phyloP scores from a whole-genome alignment of 2,888 invertebrate genomes.

The Drosophila acutilabella region DNA sequence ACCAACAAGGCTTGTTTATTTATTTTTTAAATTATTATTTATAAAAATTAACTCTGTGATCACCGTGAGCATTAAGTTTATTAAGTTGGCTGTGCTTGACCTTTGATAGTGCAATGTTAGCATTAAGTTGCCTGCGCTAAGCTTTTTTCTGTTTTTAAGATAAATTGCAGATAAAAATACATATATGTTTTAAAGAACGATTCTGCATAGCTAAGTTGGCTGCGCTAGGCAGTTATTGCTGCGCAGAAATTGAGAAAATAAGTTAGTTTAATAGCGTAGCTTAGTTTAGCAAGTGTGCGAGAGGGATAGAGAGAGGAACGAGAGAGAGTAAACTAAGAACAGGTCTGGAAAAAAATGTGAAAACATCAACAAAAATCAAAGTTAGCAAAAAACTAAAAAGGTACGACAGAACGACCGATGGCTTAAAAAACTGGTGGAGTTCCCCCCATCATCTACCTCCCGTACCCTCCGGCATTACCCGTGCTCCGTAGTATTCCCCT shows the following conservation, averaged over 20 bases:
- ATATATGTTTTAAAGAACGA: too few relatives aligned
- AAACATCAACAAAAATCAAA: constrained; percentile 28
- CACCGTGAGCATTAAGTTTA: neutral
- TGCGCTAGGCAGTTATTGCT: neutral
- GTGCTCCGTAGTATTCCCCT: neutral
- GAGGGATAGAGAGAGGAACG: neutral
- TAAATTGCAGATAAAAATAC: too few relatives aligned
- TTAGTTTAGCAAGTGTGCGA: neutral
- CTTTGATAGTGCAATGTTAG: too few relatives aligned
- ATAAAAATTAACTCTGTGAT: neutral
- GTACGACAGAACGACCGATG: constrained; percentile 22
- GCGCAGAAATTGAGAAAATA: neutral
- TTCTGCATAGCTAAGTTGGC: neutral
- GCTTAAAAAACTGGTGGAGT: constrained; percentile 37
- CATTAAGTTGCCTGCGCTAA: neutral
- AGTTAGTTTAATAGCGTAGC: constrained; percentile 2
- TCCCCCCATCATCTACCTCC: neutral
- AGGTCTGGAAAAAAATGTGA: constrained; percentile 24
- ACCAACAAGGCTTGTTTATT: too few relatives aligned
- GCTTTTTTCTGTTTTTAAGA: neutral
- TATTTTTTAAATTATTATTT: neutral
- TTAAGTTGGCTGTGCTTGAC: constrained; percentile 9
- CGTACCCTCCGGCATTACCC: neutral
- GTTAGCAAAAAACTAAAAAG: constrained; percentile 41
- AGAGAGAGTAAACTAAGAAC: constrained; percentile 10